Evolutionary conservation across 2,797 vertebrate genomes (phyloP), one percentile per base, ranked within the genome.

Genomic region (Catharus ustulatus): DNA sequence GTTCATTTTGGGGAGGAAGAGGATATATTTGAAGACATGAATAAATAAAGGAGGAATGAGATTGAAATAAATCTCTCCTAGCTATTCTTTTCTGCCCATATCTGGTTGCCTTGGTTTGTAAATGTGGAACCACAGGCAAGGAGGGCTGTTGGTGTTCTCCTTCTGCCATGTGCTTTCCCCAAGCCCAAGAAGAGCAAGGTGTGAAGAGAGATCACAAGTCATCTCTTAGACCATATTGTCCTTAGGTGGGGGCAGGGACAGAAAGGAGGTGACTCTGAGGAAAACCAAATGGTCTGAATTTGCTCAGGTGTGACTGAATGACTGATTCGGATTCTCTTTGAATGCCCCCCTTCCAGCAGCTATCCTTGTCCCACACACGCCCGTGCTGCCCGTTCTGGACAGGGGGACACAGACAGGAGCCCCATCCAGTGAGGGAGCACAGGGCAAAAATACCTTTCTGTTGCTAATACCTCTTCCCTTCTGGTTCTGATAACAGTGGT

Each of bases 351-450:
- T 40, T 16, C 18, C 0, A 0, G 72, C 26, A 24, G 32, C 46
- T 38, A 55, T 46, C 59, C 21, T 21, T 17, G 17, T 6, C 9
- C 38, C 1, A 0, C 20, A 15, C 55, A 16, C 51, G 30, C 7
- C 7, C 0, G 0, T 0, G 2, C 11, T 38, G 21, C 38, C 57
- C 1, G 2, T 3, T 0, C 43, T 32, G 75, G 20, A 4, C 20
- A 17, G 15, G 1, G 13, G 40, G 23, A 77, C 13, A 57, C 38
- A 5, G 51, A 19, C 9, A 13, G 3, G 0, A 69, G 4, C 26
- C 26, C 40, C 16, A 2, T 2, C 27, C 83, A 54, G 10, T 1
- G 23, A 46, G 24, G 51, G 43, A 51, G 46, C 11, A 22, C 69
- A 36, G n/a, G 10, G 49, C 90, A 78, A 46, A 92, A 81, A 72